Base-by-base conservation (phyloP, 2,113 vertebrate genomes). In the Podiceps cristatus region DNA sequence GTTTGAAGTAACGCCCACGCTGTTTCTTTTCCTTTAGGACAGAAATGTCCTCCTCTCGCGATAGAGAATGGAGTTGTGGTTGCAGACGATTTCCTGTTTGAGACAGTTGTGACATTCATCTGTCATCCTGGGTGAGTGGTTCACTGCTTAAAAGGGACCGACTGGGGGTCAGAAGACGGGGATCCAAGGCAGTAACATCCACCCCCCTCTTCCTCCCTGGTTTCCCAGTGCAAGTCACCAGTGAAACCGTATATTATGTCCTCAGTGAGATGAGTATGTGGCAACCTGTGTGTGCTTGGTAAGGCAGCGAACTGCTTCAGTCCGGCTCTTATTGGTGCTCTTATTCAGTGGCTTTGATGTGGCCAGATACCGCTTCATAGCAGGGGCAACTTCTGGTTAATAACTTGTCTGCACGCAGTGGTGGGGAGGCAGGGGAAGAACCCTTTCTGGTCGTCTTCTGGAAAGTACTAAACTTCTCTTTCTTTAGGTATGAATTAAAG, bases 121-220 rank as follows among this genome's bases (percentile, higher is more conserved):
- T 96, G 95, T 11, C 4, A 35, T 1, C 5, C 33, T 13, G 68
- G 58, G 95, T 96, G 81, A 96, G 95, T 80, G 68, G 40, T 25
- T 81, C 23, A 0, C 27, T 63, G 67, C 82, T 35, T 18, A 9
- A 33, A 8, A 20, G 25, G 35, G 35, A 42, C 56, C 4, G 2
- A 6, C 47, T 13, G 0, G 44, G 50, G 66, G 9, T 9, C 53
- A 35, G 63, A 33, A 10, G 19, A 4, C 2, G 1, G 53, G 40
- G 31, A 13, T 29, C 50, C 5, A 7, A 17, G 59, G 64, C 59
- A 25, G 59, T 9, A 33, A 25, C 49, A 52, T 29, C 75, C 42
- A 35, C 49, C 33, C 47, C 17, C 6, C 16, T 4, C 9, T 13
- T 29, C 64, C 24, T 40, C 47, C 35, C 35, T 7, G 13, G 40